Evolutionary conservation across 1,140 invertebrate species (phyloP).

Genomic region (Nixonia krombeini): DNA sequence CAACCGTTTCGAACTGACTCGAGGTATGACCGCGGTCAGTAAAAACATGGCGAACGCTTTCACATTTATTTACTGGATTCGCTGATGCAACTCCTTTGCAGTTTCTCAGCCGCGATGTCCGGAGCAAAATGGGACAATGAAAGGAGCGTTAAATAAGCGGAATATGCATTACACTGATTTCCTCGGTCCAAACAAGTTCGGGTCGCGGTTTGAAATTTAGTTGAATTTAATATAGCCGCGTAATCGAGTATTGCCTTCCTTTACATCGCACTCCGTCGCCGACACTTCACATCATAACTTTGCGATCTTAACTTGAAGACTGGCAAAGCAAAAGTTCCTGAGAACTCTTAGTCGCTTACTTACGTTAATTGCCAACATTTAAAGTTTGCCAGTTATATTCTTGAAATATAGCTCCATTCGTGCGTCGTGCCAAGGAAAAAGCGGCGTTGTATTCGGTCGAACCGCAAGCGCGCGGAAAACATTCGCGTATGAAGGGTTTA

Average conservation of each 20-base stretch:
- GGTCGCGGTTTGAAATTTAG: too few species aligned
- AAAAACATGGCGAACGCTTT: too few species aligned
- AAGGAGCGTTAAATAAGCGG: too few species aligned
- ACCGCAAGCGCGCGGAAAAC: slow-evolving; percentile 10
- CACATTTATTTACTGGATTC: too few species aligned
- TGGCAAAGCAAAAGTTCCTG: slow-evolving; percentile 40
- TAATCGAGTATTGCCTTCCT: slow-evolving; percentile 29
- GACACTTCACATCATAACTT: slow-evolving; percentile 32
- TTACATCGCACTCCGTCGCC: slow-evolving; percentile 8
- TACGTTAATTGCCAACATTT: slow-evolving; percentile 48
- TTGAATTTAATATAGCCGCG: slow-evolving; percentile 15
- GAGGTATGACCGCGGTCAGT: slow-evolving; percentile 25
- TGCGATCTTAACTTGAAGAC: slow-evolving; percentile 27
- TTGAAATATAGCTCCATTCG: slow-evolving; percentile 33
- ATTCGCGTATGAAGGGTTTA: background rate
- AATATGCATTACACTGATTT: too few species aligned
- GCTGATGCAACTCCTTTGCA: too few species aligned
- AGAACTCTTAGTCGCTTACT: slow-evolving; percentile 39
- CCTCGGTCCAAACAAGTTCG: too few species aligned
- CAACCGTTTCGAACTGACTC: slow-evolving; percentile 35
- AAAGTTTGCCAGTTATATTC: slow-evolving; percentile 44
- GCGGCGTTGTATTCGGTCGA: slow-evolving; percentile 9
- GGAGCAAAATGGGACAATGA: too few species aligned
- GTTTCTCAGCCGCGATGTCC: too few species aligned
- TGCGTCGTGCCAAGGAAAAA: slow-evolving; percentile 29